Conservation (phyloP, 2,113 vertebrate species). For the Phasianus colchicus region DNA sequence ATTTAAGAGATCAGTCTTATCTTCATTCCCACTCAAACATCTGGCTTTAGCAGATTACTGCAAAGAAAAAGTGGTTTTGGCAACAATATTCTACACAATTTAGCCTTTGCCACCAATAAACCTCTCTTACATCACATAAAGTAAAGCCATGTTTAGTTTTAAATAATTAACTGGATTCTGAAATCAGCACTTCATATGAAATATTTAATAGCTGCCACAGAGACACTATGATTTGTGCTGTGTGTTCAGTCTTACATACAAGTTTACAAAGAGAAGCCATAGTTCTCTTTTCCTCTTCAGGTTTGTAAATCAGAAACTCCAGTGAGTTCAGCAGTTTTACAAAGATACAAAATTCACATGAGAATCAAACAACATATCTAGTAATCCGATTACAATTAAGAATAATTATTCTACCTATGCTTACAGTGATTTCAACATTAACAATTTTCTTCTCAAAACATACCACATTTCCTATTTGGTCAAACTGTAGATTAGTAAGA, state of each 20-base stretch:
- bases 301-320: not conserved
- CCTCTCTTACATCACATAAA: not conserved
- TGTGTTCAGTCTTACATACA: not conserved
- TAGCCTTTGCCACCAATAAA: not conserved
- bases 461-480: not conserved
- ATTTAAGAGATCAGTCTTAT: not conserved
- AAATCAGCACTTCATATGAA: conserved; percentile 19
- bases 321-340: not conserved
- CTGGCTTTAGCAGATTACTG: not conserved
- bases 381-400: not conserved
- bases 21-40: not conserved
- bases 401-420: not conserved
- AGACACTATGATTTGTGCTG: not conserved
- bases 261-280: not conserved
- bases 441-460: not conserved
- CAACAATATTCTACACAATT: not conserved
- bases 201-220: conserved; percentile 10
- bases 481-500: not conserved
- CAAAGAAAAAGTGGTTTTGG: not conserved
- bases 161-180: not conserved
- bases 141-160: not conserved
- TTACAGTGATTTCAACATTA: not conserved
- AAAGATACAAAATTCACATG: not conserved
- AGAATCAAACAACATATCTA: not conserved
- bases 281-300: not conserved